A percentile compares a stretch with the other conserved stretches of the same genome.
These are phyloP conservation scores for Apteryx mantelli DNA, from an alignment of 2,113 vertebrate genomes.

Conservation along the genomic window DNA sequence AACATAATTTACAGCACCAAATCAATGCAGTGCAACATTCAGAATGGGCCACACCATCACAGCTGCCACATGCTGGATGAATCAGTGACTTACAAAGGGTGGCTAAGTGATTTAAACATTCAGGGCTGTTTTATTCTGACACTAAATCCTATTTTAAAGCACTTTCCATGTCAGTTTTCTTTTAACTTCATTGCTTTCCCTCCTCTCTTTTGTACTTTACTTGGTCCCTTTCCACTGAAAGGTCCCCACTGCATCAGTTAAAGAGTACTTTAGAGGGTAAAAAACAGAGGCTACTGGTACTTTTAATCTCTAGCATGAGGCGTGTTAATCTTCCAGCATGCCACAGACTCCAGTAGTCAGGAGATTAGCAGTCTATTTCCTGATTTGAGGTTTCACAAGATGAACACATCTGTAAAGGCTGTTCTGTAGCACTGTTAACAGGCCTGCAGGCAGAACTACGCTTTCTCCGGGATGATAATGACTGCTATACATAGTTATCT, in stretches of 20 bases:
- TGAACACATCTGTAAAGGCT: not conserved
- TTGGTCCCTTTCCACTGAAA: not conserved
- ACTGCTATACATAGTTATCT: not conserved
- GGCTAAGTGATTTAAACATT: not conserved
- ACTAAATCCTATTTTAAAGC: not conserved
- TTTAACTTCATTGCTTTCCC: not conserved
- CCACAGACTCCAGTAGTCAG: not conserved
- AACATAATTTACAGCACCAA: not conserved
- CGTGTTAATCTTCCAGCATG: not conserved
- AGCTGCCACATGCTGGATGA: not conserved
- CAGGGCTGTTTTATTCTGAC: not conserved
- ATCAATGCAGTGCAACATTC: not conserved
- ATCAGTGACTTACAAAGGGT: not conserved
- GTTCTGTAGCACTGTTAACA: not conserved
- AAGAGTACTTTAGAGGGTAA: not conserved
- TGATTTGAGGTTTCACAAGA: not conserved
- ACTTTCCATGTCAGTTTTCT: not conserved
- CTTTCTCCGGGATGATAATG: not conserved
- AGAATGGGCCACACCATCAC: not conserved
- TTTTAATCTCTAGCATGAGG: constrained; percentile 1
- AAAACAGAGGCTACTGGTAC: not conserved
- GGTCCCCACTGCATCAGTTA: not conserved
- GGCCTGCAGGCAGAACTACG: not conserved
- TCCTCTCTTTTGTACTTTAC: not conserved
- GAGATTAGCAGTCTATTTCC: not conserved